Evolutionary conservation across 92 coral and sea anemone species (phyloP), one percentile per base, ranked within the genome.

Genomic region (Pocillopora meandrina): DNA sequence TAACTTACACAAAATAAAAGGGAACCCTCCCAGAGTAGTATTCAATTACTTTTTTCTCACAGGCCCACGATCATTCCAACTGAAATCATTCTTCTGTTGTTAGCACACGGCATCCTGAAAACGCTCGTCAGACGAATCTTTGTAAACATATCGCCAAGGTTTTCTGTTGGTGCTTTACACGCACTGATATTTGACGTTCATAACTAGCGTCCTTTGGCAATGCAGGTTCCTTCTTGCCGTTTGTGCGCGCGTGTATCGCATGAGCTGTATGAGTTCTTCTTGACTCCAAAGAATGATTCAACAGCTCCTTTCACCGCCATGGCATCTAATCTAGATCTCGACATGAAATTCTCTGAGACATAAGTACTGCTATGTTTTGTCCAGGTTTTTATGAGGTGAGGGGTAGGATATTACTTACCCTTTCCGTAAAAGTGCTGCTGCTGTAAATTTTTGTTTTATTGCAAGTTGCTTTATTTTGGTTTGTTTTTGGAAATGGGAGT

Each of bases 311-410:
- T 97, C 47, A 81, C 83, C 5, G 77, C 90, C 1, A 90, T 97
- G 93, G 98, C 98, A 12, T 88, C 97, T 55, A 94, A 97, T 56
- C 92, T 97, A 71, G 99, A 97, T 85, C 93, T 97, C 57, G 99
- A 97, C 76, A 97, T 93, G 98, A 95, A 97, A 86, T 97, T 97
- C 79, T 97, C 99, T 19, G 99, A 94, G 86, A 97, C 97, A 98
- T 97, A 82, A 89, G 98, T 79, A 20, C 66, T 16, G n/a, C 70
- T n/a, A 17, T 65, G 70, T 19, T 65, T 18, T 33, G n/a, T 65
- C 12, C 20, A 5, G 13, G 69, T 16, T 65, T 65, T 12, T 10
- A 8, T 2, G 70, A 10, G 14, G 31, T 26, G 31, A 26, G 31
- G 31, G 31, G 31, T 26, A 26, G 31, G 31, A 26, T 26, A 26